Base-by-base conservation (phyloP, 1,140 invertebrate genomes). In the Mya arenaria region DNA sequence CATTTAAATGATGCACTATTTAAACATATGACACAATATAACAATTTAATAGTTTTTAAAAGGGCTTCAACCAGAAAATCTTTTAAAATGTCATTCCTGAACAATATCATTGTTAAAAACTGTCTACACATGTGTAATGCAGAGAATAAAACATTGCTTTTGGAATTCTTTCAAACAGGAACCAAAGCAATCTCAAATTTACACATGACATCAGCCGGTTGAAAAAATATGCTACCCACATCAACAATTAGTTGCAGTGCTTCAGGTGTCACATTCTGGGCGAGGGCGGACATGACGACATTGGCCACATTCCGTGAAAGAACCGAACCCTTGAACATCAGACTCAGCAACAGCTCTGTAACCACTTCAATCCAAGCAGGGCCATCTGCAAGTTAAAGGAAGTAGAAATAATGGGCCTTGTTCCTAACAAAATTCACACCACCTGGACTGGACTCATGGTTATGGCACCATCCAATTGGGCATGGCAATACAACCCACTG, bases 311-410 rank as follows among this genome's bases (percentile, higher is more conserved):
- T 95, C 17, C 96, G 92, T 10, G 96, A 92, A 30, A 96, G 93
- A 91, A 95, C 95, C 36, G 95, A 95, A 83, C 95, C 95, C 79
- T 85, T 71, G 32, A 87, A 86, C 83, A 90, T 66, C 75, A 90
- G 73, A 71, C 95, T 96, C 25, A 97, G 88, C 41, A 97, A 93
- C 25, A 97, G 92, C 93, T 97, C 96, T 17, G 96, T 94, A 56
- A 97, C 94, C 1, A 97, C 96, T 93, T 97, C 96, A 71, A 96
- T 94, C 96, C 96, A 97, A 83, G 95, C 92, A 19, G 95, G 95
- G 32, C 60, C 75, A 8, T 68, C 75, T 78, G 30, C 13, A 74
- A 56, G 1, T 19, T n/a, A 30, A n/a, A 37, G 36, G 19, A 1
- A 23, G 15, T n/a, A 37, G 39, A 19, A 36, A n/a, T 1, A 37